These are phyloP conservation scores for Sitophilus oryzae DNA, from an alignment of 1,140 invertebrate genomes.

Conservation along the genomic window DNA sequence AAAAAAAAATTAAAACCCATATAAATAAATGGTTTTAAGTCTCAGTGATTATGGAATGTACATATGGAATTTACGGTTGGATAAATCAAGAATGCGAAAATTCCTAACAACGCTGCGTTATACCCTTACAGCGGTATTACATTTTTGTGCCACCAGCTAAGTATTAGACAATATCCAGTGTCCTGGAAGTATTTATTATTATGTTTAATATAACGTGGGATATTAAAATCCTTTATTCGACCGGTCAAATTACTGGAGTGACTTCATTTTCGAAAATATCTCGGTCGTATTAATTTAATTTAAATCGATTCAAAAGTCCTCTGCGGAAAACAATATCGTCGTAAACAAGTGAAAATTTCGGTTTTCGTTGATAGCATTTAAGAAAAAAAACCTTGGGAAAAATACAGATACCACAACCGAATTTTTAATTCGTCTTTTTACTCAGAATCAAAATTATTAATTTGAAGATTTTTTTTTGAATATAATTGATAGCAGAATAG, in stretches of 20 bases:
- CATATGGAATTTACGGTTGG: conserved; percentile 26
- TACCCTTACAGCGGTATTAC: conserved; percentile 27
- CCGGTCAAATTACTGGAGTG: no score
- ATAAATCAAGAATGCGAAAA: conserved; percentile 23
- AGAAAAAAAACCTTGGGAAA: neutral
- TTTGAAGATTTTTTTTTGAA: conserved; percentile 3
- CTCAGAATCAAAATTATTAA: neutral
- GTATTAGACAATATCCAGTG: conserved; percentile 5
- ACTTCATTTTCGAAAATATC: no score
- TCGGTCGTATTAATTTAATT: no score
- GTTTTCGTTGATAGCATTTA: neutral
- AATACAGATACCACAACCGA: neutral
- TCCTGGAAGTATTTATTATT: conserved; percentile 9
- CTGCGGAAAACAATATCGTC: neutral
- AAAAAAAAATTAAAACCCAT: conserved; percentile 17
- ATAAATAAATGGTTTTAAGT: conserved; percentile 21
- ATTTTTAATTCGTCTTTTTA: neutral
- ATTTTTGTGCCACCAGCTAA: conserved; percentile 34
- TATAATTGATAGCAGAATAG: no score
- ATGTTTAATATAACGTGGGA: conserved; percentile 8
- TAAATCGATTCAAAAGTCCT: neutral
- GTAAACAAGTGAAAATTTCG: neutral
- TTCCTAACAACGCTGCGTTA: conserved; percentile 14
- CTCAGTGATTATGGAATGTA: conserved; percentile 24
- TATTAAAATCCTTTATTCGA: no score